Evolutionary conservation across 2,797 vertebrate genomes (phyloP).

Genomic region (Halcyon smyrnensis): DNA sequence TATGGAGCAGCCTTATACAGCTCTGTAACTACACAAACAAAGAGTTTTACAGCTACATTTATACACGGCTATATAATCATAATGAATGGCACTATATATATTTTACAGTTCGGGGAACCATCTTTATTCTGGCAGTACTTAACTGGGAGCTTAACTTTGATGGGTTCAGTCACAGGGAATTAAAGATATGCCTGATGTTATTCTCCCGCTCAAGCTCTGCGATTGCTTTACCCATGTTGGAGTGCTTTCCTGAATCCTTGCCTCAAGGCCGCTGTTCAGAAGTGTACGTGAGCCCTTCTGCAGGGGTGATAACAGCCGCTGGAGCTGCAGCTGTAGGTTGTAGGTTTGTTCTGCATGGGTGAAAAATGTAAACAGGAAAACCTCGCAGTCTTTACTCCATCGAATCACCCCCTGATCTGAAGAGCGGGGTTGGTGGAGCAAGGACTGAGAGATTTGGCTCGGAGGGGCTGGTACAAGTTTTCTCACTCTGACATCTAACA

Average conservation of each 20-base stretch:
- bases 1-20: neutral
- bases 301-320: neutral
- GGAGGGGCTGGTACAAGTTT: neutral
- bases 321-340: conserved; percentile 30
- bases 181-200: neutral
- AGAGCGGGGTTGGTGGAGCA: neutral
- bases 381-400: neutral
- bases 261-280: conserved; percentile 1
- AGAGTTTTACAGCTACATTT: neutral
- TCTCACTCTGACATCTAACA: neutral
- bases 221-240: neutral
- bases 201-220: neutral
- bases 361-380: conserved; percentile 27
- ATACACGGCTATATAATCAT: neutral
- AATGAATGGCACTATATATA: neutral
- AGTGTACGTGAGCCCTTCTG: neutral
- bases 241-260: conserved; percentile 54
- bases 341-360: neutral
- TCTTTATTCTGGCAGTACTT: neutral
- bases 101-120: neutral
- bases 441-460: neutral
- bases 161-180: neutral
- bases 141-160: neutral
- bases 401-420: neutral
- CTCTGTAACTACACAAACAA: neutral